Conservation (phyloP, 2,113 vertebrate genomes). For the Uria lomvia region DNA sequence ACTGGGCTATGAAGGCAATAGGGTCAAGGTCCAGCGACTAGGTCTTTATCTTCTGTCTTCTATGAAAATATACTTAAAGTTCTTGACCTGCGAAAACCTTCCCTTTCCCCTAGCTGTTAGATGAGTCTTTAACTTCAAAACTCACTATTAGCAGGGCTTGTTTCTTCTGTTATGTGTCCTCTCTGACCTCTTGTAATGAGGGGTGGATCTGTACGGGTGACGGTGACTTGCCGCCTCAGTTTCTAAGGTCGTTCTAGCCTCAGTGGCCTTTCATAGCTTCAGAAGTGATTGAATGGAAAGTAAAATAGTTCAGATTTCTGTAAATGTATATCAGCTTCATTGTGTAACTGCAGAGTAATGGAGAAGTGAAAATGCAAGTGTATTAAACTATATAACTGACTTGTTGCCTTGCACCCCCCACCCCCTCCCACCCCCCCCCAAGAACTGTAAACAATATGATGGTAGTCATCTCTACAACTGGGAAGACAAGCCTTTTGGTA, state of each 20-base stretch:
- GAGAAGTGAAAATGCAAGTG: not conserved
- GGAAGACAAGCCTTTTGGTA: not conserved
- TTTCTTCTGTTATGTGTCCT: not conserved
- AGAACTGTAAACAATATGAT: rapidly evolving
- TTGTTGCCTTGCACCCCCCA: not conserved
- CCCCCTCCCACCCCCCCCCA: too few relatives aligned
- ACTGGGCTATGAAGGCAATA: not conserved
- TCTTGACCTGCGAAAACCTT: not conserved
- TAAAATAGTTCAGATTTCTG: not conserved
- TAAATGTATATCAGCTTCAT: not conserved
- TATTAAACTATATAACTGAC: not conserved
- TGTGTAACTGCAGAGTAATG: not conserved
- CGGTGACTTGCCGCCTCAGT: not conserved
- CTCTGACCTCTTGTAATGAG: not conserved
- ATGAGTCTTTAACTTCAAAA: not conserved
- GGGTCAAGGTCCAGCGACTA: not conserved
- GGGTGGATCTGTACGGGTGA: not conserved
- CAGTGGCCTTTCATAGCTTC: not conserved
- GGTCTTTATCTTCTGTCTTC: not conserved
- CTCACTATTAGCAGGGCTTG: not conserved
- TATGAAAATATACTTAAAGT: not conserved
- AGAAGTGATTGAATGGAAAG: not conserved
- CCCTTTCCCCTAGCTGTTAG: not conserved
- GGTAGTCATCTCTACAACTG: not conserved
- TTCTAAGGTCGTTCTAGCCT: not conserved